Base-by-base conservation (phyloP, 2,113 vertebrate genomes). In the Morone saxatilis region DNA sequence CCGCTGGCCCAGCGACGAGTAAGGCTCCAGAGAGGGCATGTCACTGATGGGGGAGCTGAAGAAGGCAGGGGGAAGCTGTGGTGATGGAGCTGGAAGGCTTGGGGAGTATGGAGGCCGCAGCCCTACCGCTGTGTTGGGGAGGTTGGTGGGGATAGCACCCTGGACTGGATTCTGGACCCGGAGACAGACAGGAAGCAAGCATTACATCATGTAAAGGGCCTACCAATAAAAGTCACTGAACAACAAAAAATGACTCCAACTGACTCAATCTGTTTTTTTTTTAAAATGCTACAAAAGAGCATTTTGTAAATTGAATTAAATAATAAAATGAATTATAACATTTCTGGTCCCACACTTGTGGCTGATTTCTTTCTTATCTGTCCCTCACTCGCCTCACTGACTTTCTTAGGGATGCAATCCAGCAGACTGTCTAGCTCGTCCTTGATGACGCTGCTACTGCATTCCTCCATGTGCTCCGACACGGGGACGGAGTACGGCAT, bases 381-480 rank as follows among this genome's bases (percentile, higher is more conserved):
- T 43, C 67, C 38, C 73, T 12, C 19, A 81, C 96, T 96, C 89
- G 98, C 98, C 94, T 98, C 95, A 75, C 95, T 93, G 81, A 96
- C 96, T 47, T 97, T 96, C 88, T 97, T 96, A 0, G 96, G 95
- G 0, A 96, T 96, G 85, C 95, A 97, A 71, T 99, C 98, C 93
- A 99, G 94, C 40, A 99, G 94, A 19, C 95, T 97, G 85, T 99
- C 97, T 67, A 99, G 87, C 89, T 97, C 96, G 4, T 97, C 95
- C 48, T 97, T 98, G 43, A 98, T 97, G 69, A 98, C 93, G n/a
- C 96, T 86, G 82, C 86, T 93, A 85, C 56, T 96, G 54, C 97
- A 97, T 17, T 99, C 97, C 0, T 95, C 96, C 90, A 98, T 97
- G 88, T 98, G 97, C 11, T 99, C 97, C 6, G 95, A 96, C 86